Evolutionary conservation across 2,797 vertebrate species (phyloP).

Genomic region (Pristis pectinata): DNA sequence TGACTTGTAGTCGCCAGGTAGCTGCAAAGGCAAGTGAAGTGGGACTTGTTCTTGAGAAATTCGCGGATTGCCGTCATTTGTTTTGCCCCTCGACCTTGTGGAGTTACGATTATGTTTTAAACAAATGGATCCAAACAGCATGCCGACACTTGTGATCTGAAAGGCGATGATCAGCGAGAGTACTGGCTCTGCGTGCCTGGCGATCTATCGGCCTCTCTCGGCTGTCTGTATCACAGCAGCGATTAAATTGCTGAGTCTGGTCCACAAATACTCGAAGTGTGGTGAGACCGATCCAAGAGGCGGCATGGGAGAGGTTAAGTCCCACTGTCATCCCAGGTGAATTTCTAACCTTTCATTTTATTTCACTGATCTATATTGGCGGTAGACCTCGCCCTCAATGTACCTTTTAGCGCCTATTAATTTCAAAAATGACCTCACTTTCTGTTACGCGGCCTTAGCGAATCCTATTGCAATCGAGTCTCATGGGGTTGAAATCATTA

Average conservation of each 20-base stretch:
- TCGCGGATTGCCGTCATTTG: background rate
- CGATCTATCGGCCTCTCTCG: slow-evolving; percentile 16
- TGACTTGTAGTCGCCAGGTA: background rate
- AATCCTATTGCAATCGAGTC: background rate
- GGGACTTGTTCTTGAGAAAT: background rate
- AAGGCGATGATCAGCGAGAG: background rate
- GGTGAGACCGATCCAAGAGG: background rate
- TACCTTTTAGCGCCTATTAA: background rate
- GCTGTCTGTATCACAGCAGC: background rate
- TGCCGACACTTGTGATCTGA: background rate
- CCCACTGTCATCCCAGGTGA: background rate
- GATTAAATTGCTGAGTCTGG: too few relatives aligned
- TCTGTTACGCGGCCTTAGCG: background rate
- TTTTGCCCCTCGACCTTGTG: background rate
- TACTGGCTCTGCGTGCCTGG: background rate
- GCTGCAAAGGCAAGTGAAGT: background rate
- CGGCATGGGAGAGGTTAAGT: background rate
- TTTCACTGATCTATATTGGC: background rate
- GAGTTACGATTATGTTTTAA: background rate
- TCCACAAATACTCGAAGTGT: background rate
- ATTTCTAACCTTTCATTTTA: background rate
- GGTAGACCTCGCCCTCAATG: background rate
- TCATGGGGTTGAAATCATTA: background rate
- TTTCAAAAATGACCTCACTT: background rate
- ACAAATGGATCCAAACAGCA: background rate